phyloP scores from a whole-genome alignment of 2,888 invertebrate genomes.

The Erebia palarica region DNA sequence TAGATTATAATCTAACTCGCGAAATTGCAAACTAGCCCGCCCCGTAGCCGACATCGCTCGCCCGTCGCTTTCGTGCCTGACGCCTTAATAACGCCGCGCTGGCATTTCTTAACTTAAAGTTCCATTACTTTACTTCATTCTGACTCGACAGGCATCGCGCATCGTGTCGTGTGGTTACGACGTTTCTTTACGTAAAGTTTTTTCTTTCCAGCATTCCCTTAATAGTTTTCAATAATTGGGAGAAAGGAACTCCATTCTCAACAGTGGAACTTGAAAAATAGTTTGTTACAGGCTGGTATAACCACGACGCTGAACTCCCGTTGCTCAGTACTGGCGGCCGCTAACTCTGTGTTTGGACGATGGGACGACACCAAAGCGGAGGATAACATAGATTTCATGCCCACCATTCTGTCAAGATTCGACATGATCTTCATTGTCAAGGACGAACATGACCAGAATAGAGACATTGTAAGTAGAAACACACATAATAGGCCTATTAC shows the following conservation, averaged over 20 bases:
- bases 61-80: too few species aligned
- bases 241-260: background rate
- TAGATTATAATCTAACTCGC: too few species aligned
- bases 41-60: too few species aligned
- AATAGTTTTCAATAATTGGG: background rate
- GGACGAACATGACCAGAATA: slow-evolving; percentile 94
- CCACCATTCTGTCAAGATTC: slow-evolving; percentile 99
- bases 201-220: background rate
- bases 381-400: slow-evolving; percentile 99
- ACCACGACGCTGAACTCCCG: slow-evolving; percentile 99
- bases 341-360: slow-evolving; percentile 98
- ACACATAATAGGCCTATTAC: background rate
- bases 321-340: slow-evolving; percentile 99
- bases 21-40: too few species aligned
- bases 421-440: slow-evolving; percentile 99
- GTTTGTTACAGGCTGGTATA: slow-evolving; percentile 90
- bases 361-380: slow-evolving; percentile 99
- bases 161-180: too few species aligned
- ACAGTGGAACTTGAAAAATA: background rate
- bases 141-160: too few species aligned
- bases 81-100: too few species aligned
- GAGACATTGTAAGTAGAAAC: slow-evolving; percentile 89
- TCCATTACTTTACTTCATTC: too few species aligned
- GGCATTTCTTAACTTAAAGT: too few species aligned
- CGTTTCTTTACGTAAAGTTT: too few species aligned